Conservation (phyloP, 1,140 invertebrate genomes). For the Sinella curviseta region DNA sequence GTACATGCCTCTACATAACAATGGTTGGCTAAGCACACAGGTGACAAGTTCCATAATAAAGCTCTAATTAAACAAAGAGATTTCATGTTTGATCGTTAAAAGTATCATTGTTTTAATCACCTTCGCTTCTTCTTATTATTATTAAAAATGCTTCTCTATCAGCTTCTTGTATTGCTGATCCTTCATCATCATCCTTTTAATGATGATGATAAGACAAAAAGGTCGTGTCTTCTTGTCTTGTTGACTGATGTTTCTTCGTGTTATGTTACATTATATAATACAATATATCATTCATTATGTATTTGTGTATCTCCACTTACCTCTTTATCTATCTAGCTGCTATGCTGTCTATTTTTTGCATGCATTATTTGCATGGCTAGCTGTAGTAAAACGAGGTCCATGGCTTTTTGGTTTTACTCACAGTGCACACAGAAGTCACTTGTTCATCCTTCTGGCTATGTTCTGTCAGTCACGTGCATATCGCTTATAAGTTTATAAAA, state of each 20-base stretch:
- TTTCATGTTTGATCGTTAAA: conserved; percentile 8
- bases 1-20: neutral
- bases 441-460: neutral
- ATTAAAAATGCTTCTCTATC: neutral
- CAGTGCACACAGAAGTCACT: neutral
- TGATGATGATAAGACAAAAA: neutral
- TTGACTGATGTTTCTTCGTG: neutral
- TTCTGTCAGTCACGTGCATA: conserved; percentile 11
- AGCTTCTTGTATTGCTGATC: no score
- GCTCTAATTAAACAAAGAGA: conserved; percentile 22
- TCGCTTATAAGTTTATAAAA: neutral
- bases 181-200: neutral
- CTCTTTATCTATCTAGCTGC: no score
- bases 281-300: neutral
- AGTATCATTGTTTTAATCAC: conserved; percentile 12
- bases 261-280: neutral
- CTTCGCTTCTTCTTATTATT: neutral
- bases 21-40: neutral
- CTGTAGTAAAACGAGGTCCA: neutral
- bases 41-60: conserved; percentile 19
- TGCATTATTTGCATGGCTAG: neutral
- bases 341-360: neutral
- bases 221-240: neutral
- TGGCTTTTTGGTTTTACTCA: neutral
- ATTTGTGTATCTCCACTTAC: no score